These are phyloP conservation scores for Labeo catla DNA, from an alignment of 2,113 vertebrate species.

Conservation along the genomic window DNA sequence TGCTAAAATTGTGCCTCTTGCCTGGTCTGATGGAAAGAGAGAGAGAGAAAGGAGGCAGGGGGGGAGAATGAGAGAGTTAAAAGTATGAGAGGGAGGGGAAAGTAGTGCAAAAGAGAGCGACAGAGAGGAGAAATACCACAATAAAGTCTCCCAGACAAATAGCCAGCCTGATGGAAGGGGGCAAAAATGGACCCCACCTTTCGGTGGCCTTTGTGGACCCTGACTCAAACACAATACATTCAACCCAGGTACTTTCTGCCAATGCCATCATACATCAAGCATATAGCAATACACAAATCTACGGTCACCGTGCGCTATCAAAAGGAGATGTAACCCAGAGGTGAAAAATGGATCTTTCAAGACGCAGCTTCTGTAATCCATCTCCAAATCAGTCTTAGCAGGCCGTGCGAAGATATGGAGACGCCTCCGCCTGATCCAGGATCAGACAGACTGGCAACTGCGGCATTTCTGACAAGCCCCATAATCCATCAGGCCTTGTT, in stretches of 20 bases:
- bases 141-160: neutral
- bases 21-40: constrained; percentile 29
- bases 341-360: constrained; percentile 42
- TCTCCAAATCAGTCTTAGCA: constrained; percentile 39
- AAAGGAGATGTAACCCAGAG: constrained; percentile 18
- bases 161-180: too few species aligned
- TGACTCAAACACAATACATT: neutral
- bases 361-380: constrained; percentile 29
- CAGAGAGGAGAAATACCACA: neutral
- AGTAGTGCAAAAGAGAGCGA: neutral
- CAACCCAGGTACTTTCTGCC: neutral
- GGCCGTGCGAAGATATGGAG: neutral
- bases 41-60: neutral
- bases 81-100: constrained; percentile 22
- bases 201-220: neutral
- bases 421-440: constrained; percentile 33
- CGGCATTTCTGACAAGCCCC: constrained; percentile 20
- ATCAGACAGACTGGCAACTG: constrained; percentile 40
- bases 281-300: constrained; percentile 35
- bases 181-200: neutral
- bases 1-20: constrained; percentile 50
- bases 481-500: constrained; percentile 47
- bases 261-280: constrained; percentile 14
- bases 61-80: neutral
- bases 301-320: neutral